Percentiles rank a stretch among this genome's conserved stretches.
These are phyloP conservation scores for Elephantulus edwardii DNA, from an alignment of 2,113 vertebrate species.

Conservation along the genomic window DNA sequence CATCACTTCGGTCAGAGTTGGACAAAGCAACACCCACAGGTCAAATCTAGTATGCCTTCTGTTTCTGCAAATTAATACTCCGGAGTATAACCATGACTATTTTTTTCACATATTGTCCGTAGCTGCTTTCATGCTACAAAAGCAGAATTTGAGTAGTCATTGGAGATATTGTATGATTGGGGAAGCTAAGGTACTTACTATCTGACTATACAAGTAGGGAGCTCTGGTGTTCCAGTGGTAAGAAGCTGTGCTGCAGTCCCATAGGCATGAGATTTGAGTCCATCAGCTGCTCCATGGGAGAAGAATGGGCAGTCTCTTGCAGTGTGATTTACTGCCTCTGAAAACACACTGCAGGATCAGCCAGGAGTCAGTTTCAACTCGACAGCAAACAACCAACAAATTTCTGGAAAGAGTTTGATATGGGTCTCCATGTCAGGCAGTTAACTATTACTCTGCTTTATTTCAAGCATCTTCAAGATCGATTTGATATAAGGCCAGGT, in stretches of 20 bases:
- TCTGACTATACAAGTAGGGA: not conserved
- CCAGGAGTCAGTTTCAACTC: too few species aligned
- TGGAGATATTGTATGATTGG: not conserved
- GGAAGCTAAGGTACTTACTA: not conserved
- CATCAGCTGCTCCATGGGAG: too few species aligned
- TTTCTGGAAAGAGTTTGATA: too few species aligned
- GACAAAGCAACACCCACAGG: not conserved
- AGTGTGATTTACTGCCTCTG: not conserved
- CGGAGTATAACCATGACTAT: not conserved
- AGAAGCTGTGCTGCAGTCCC: too few species aligned
- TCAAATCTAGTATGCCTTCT: not conserved
- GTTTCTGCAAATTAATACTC: not conserved
- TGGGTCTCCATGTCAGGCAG: not conserved
- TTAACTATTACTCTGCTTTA: slow-evolving; percentile 45
- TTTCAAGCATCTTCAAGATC: slow-evolving; percentile 89
- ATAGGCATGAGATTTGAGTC: too few species aligned
- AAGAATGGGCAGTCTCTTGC: too few species aligned
- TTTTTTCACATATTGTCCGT: not conserved
- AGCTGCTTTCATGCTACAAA: not conserved
- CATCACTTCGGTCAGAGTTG: not conserved
- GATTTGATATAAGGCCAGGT: slow-evolving; percentile 91
- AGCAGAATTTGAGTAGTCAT: not conserved
- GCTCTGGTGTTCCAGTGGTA: too few species aligned
- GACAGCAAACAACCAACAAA: too few species aligned
- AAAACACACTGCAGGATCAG: too few species aligned